Conservation (phyloP, 2,113 vertebrate genomes). For the Gobius niger region DNA sequence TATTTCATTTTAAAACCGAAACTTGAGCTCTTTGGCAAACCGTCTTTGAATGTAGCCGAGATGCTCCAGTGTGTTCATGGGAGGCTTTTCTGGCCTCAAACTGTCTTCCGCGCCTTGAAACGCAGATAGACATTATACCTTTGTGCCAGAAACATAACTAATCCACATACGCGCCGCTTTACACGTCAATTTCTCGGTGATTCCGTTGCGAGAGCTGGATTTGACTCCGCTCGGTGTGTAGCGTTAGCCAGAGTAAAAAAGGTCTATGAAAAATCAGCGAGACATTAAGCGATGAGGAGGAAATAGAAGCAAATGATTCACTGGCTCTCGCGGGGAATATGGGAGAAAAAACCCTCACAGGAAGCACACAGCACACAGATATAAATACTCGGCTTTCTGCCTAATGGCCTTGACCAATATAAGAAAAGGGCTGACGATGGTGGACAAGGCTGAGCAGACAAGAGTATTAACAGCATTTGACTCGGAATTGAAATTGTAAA, state of each 20-base stretch:
- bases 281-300: slow-evolving; percentile 60
- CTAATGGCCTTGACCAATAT: slow-evolving; percentile 69
- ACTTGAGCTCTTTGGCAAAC: neutral
- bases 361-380: slow-evolving; percentile 21
- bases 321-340: slow-evolving; percentile 49
- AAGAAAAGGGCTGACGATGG: slow-evolving; percentile 58
- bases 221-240: slow-evolving; percentile 17
- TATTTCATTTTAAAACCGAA: neutral
- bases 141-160: slow-evolving; percentile 1
- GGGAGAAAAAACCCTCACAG: slow-evolving; percentile 33
- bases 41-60: neutral
- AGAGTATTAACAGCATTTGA: too few relatives aligned
- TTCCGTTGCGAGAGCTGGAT: neutral
- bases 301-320: slow-evolving; percentile 59
- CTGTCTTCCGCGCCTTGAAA: neutral
- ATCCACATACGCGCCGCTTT: neutral
- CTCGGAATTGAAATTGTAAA: too few relatives aligned
- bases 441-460: slow-evolving; percentile 48
- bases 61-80: neutral
- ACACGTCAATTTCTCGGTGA: slow-evolving; percentile 8
- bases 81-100: neutral
- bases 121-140: neutral
- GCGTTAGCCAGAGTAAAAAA: slow-evolving; percentile 7
- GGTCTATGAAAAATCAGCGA: slow-evolving; percentile 41
- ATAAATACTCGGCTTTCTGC: slow-evolving; percentile 49